phyloP scores from a whole-genome alignment of 2,113 vertebrate genomes.

The Mus musculus region GRCm39 chr7:100050001-100050500 shows the following conservation, averaged over 20 bases:
- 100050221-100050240: background rate
- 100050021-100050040: background rate
- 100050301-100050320: background rate
- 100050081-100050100: background rate
- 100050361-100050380: no score
- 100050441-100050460: no score
- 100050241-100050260: background rate
- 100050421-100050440: no score
- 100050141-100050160: background rate
- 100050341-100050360: no score
- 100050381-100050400: no score
- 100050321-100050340: no score
- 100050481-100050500: no score
- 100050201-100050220: background rate
- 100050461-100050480: no score
- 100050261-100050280: background rate
- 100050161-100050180: background rate
- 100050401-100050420: no score
- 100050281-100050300: background rate
- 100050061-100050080: background rate
- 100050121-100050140: background rate
- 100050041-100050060: background rate
- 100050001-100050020: no score
- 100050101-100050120: conserved; percentile 28
- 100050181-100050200: background rate